Evolutionary conservation across 2,113 vertebrate species (phyloP), one percentile per base, ranked within the genome.

Genomic region (Cranoglanis bouderius): DNA sequence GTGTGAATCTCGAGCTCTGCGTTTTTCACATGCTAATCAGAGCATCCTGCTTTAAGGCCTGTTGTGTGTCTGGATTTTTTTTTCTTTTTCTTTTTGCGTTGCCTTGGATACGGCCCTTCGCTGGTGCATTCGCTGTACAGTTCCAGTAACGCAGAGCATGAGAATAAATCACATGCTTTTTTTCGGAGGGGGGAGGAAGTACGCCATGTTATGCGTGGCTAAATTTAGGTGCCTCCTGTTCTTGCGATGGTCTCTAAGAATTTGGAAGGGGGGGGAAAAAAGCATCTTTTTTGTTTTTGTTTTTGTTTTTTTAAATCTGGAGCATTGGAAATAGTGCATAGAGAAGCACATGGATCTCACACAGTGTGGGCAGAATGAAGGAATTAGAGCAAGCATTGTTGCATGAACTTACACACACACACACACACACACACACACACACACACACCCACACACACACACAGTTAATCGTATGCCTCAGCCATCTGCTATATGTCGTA

Each of bases 61-160:
- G 93, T 95, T 95, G 93, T 95, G 90, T 77, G 95, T 96, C 92
- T 94, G 94, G n/a, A 49, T 10, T 49, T 49, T 10, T 49, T 49
- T 49, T 49, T 7, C 6, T 43, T 49, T 46, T 46, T 59, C 26
- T 59, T 40, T 95, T 92, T 95, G 91, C 80, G 95, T 96, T 95
- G 93, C 95, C 95, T 84, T 95, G 95, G 95, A 95, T 95, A 96
- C 96, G 93, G 92, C 91, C 92, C 91, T 92, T 92, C 92, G 91
- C 89, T 92, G 90, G 92, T 91, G 91, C 94, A 88, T 91, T 92
- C 92, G 92, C 90, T 90, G 92, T 94, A 90, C 75, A 9, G 70
- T 84, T 93, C 61, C 90, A 87, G 87, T 89, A 94, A 89, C 91
- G 82, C 86, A 91, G 91, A 90, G 86, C 90, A 87, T 86, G 85